Evolutionary conservation across 2,113 vertebrate genomes (phyloP).

Genomic region (Setophaga kirtlandii): DNA sequence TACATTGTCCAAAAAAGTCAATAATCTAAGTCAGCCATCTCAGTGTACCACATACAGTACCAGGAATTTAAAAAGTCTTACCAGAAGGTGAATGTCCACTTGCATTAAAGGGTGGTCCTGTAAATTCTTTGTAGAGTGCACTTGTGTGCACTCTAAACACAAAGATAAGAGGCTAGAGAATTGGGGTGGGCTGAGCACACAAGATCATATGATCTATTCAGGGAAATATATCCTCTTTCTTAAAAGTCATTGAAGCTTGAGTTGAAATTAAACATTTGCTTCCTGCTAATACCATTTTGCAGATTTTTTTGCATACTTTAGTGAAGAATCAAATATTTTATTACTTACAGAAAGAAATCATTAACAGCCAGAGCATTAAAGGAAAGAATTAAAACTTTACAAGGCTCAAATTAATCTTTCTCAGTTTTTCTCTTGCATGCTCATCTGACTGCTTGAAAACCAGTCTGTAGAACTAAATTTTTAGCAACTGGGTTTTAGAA

Average conservation of each 20-base stretch:
- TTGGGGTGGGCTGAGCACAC: background rate
- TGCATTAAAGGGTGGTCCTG: background rate
- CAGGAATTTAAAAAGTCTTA: background rate
- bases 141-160: background rate
- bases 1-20: background rate
- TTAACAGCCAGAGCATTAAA: background rate
- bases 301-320: background rate
- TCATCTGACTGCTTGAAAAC: background rate
- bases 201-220: background rate
- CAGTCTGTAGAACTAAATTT: background rate
- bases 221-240: background rate
- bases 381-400: background rate
- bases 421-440: background rate
- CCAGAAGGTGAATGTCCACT: background rate
- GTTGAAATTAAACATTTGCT: background rate
- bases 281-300: background rate
- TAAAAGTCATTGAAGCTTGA: background rate
- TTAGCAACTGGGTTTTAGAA: background rate
- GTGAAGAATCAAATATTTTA: background rate
- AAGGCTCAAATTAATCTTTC: background rate
- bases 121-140: background rate
- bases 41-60: background rate
- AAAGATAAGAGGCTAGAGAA: background rate
- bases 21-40: background rate
- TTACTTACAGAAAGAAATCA: background rate